phyloP scores from a whole-genome alignment of 2,888 invertebrate genomes.

The Meiosimyza platycephala region DNA sequence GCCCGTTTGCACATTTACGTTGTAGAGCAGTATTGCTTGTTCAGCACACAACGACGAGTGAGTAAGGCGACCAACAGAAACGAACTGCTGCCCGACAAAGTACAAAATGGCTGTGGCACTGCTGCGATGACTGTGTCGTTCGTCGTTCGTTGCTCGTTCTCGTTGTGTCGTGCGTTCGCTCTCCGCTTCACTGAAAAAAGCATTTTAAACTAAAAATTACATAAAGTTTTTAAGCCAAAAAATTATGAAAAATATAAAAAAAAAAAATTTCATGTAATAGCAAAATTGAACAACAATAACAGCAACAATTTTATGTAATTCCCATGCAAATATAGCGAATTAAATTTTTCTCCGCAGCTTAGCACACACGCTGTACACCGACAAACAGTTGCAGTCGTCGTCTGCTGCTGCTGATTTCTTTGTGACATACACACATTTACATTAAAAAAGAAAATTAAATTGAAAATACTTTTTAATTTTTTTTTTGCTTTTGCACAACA shows the following conservation, averaged over 20 bases:
- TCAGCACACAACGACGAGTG: conserved; percentile 39
- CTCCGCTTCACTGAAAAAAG: conserved; percentile 39
- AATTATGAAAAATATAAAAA: conserved; percentile 24
- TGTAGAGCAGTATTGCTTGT: conserved; percentile 38
- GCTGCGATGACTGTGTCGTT: conserved; percentile 52
- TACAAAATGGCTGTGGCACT: conserved; percentile 55
- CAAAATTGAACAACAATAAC: conserved; percentile 20
- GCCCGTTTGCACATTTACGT: conserved; percentile 22
- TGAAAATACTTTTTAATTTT: conserved; percentile 22
- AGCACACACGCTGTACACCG: conserved; percentile 22
- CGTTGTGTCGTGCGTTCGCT: conserved; percentile 49
- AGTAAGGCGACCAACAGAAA: conserved; percentile 26
- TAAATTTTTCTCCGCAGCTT: conserved; percentile 19
- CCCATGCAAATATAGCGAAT: neutral
- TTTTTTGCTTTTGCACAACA: conserved; percentile 10
- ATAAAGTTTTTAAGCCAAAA: conserved; percentile 22
- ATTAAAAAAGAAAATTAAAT: neutral
- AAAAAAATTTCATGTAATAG: conserved; percentile 19
- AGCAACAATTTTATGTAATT: conserved; percentile 3
- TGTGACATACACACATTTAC: too few relatives aligned
- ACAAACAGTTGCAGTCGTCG: conserved; percentile 22
- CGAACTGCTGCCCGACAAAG: conserved; percentile 41
- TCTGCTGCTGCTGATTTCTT: neutral
- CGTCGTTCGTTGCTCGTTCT: conserved; percentile 54
- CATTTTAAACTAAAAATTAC: conserved; percentile 29